These are phyloP conservation scores for Vesta saturnalis DNA, from an alignment of 2,888 invertebrate genomes.

Conservation along the genomic window DNA sequence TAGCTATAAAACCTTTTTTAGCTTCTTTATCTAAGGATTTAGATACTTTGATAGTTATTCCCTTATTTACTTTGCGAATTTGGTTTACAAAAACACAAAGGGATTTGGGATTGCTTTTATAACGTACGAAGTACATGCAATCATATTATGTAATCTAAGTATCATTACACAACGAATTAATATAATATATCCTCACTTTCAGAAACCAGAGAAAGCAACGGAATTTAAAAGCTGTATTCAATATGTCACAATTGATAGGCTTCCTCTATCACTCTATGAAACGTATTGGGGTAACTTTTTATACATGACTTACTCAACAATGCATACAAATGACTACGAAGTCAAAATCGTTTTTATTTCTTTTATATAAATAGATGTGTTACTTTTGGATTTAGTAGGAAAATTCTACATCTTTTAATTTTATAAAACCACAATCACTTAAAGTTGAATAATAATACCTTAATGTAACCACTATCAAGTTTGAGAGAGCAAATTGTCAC, in stretches of 20 bases:
- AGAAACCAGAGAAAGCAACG: conserved; percentile 46
- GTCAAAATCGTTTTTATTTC: not conserved
- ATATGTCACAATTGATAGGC: conserved; percentile 49
- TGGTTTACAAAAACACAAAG: not conserved
- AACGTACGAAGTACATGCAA: not conserved
- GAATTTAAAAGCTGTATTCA: conserved; percentile 44
- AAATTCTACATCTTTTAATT: too few relatives aligned
- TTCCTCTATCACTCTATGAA: conserved; percentile 44
- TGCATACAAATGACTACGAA: conserved; percentile 14
- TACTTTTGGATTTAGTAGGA: too few relatives aligned
- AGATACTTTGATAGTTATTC: not conserved
- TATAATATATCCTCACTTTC: conserved; percentile 46
- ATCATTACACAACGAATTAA: conserved; percentile 39
- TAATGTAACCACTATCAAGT: too few relatives aligned
- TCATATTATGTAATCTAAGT: conserved; percentile 21
- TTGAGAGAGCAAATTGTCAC: too few relatives aligned
- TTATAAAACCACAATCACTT: too few relatives aligned
- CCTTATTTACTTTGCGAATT: not conserved
- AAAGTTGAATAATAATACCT: too few relatives aligned
- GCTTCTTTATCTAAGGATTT: conserved; percentile 32
- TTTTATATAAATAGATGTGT: too few relatives aligned
- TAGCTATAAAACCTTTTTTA: conserved; percentile 39
- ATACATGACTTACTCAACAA: conserved; percentile 24
- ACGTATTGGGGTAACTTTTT: conserved; percentile 42
- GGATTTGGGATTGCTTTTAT: not conserved